Conservation (phyloP, 2,888 invertebrate genomes). For the Papilio demoleus region DNA sequence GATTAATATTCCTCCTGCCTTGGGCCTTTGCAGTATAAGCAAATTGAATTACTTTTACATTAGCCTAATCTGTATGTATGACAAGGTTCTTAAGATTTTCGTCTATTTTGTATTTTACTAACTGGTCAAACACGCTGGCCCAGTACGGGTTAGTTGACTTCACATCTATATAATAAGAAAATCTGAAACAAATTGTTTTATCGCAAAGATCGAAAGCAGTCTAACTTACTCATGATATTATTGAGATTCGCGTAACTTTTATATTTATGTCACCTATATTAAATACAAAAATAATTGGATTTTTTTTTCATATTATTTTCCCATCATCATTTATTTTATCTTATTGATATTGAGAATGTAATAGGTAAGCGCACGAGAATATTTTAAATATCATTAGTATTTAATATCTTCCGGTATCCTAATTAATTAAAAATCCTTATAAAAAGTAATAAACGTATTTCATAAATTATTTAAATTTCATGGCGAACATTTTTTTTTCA, state of each 20-base stretch:
- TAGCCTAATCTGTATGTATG: background rate
- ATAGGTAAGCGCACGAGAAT: background rate
- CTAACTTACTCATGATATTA: too few species aligned
- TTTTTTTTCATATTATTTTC: too few species aligned
- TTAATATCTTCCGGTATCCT: background rate
- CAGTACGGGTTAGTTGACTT: too few species aligned
- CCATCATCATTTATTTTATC: too few species aligned
- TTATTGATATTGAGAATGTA: background rate
- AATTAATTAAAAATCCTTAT: slow-evolving; percentile 3
- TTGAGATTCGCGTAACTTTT: too few species aligned
- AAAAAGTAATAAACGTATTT: slow-evolving; percentile 19
- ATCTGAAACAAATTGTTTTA: too few species aligned
- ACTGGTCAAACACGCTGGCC: too few species aligned
- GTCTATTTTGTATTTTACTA: too few species aligned
- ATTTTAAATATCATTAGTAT: background rate
- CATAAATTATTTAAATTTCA: slow-evolving; percentile 17
- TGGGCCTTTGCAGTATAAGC: background rate
- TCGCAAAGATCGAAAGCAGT: too few species aligned
- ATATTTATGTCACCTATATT: too few species aligned
- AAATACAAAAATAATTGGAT: too few species aligned
- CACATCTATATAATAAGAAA: too few species aligned
- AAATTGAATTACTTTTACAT: slow-evolving; percentile 15
- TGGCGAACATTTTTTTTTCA: slow-evolving; percentile 19
- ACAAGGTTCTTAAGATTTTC: background rate
- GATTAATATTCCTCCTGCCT: slow-evolving; percentile 21